Percentiles rank a stretch among this genome's conserved stretches.
Evolutionary conservation across 2,888 invertebrate species (phyloP).

Genomic region (Myathropa florea): DNA sequence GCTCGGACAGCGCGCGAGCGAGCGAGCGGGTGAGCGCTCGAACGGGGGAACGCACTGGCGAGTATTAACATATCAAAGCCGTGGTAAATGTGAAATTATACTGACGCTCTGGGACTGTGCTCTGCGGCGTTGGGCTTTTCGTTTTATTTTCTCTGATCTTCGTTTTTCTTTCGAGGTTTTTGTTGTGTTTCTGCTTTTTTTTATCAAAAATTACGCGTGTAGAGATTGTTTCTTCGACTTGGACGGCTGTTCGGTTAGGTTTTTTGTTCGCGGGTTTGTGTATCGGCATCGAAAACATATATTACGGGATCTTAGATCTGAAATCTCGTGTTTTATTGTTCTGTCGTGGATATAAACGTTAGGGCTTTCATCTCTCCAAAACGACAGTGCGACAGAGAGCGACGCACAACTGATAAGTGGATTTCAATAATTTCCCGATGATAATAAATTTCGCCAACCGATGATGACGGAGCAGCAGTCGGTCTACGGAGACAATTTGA

Average conservation of each 20-base stretch:
- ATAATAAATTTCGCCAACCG: conserved; percentile 27
- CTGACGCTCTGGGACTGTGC: conserved; percentile 31
- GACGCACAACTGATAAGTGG: conserved; percentile 22
- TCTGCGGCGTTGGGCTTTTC: conserved; percentile 22
- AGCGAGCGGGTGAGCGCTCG: not conserved
- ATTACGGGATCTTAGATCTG: conserved; percentile 43
- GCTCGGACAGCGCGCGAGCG: conserved; percentile 19
- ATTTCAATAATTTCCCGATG: conserved; percentile 40
- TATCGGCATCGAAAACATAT: conserved; percentile 26
- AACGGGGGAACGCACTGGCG: not conserved
- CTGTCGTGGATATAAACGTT: conserved; percentile 38
- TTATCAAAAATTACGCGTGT: conserved; percentile 42
- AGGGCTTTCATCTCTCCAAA: conserved; percentile 21
- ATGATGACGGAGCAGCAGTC: not conserved
- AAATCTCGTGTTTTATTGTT: conserved; percentile 52
- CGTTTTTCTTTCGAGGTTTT: conserved; percentile 11
- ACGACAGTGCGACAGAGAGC: not conserved
- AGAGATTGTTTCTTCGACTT: conserved; percentile 7
- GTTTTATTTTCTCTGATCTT: conserved; percentile 12
- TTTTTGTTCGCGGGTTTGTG: not conserved
- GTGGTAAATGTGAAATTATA: conserved; percentile 59
- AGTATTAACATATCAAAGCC: conserved; percentile 69
- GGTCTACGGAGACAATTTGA: conserved; percentile 18
- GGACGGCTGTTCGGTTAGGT: not conserved
- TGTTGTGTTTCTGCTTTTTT: not conserved